Evolutionary conservation across 2,888 invertebrate species (phyloP).

Genomic region (Apodemia mormo): DNA sequence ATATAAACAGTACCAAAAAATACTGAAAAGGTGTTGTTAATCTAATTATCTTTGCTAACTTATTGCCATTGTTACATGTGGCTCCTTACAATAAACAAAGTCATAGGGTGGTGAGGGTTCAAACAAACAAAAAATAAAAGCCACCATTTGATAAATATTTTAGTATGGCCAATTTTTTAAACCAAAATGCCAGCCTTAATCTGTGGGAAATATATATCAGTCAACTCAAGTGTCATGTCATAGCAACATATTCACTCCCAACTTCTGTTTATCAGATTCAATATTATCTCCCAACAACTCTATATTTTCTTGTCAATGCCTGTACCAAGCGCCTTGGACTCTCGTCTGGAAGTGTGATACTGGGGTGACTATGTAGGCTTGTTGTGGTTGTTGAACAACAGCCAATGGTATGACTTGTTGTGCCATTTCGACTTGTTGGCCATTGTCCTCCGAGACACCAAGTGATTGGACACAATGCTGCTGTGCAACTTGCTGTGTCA

Average conservation of each 20-base stretch:
- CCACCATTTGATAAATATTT: slow-evolving; percentile 1
- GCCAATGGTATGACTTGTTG: slow-evolving; percentile 85
- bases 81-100: slow-evolving; percentile 47
- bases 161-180: slow-evolving; percentile 33
- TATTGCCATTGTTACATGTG: slow-evolving; percentile 72
- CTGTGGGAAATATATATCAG: slow-evolving; percentile 35
- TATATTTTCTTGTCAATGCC: slow-evolving; percentile 63
- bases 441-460: slow-evolving; percentile 72
- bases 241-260: slow-evolving; percentile 45
- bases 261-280: slow-evolving; percentile 39
- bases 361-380: slow-evolving; percentile 84
- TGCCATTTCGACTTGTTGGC: slow-evolving; percentile 82
- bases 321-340: slow-evolving; percentile 82
- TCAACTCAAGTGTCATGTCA: slow-evolving; percentile 51
- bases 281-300: slow-evolving; percentile 39
- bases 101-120: slow-evolving; percentile 27
- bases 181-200: slow-evolving; percentile 29
- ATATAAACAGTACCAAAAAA: slow-evolving; percentile 69
- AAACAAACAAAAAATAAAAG: background rate
- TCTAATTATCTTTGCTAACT: slow-evolving; percentile 66
- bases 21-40: slow-evolving; percentile 74
- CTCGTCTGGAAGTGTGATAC: slow-evolving; percentile 84
- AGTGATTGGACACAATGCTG: slow-evolving; percentile 76
- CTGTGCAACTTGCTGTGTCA: slow-evolving; percentile 69
- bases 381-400: slow-evolving; percentile 84